Evolutionary conservation across 2,888 invertebrate species (phyloP).

Genomic region (Itoplectis maculator): DNA sequence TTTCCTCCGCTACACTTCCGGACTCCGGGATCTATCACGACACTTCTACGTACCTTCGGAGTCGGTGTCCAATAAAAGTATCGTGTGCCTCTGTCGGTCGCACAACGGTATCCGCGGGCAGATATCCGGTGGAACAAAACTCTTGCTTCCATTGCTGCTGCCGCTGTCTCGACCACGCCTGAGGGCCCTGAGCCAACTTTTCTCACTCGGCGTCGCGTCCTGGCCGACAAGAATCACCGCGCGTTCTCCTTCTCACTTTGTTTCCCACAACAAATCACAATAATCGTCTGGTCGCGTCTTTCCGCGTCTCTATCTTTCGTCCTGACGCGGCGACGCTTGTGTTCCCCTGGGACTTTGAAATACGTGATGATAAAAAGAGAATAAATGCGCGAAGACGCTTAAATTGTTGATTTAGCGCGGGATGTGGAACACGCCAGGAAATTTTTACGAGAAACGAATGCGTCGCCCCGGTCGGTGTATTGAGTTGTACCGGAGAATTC

Average conservation of each 20-base stretch:
- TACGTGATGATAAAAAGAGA: slow-evolving; percentile 4
- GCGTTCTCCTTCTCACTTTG: slow-evolving; percentile 33
- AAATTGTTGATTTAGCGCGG: slow-evolving; percentile 52
- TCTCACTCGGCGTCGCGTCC: slow-evolving; percentile 42
- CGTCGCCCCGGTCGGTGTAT: slow-evolving; percentile 43
- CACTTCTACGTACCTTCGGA: slow-evolving; percentile 23
- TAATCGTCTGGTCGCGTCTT: slow-evolving; percentile 32
- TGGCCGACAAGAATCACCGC: slow-evolving; percentile 39
- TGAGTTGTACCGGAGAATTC: slow-evolving; percentile 65
- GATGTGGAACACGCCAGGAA: slow-evolving; percentile 52
- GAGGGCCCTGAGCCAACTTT: slow-evolving; percentile 57
- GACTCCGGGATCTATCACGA: slow-evolving; percentile 30
- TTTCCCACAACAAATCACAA: slow-evolving; percentile 51
- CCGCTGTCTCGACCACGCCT: slow-evolving; percentile 45
- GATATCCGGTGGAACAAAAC: slow-evolving; percentile 51
- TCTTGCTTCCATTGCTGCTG: slow-evolving; percentile 46
- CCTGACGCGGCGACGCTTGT: not conserved
- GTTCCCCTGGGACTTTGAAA: slow-evolving; percentile 10
- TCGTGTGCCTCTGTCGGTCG: slow-evolving; percentile 57
- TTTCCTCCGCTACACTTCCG: slow-evolving; percentile 55
- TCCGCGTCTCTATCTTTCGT: slow-evolving; percentile 9
- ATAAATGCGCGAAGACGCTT: slow-evolving; percentile 23
- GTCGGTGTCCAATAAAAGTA: slow-evolving; percentile 63
- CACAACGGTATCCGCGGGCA: slow-evolving; percentile 38
- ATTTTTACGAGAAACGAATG: slow-evolving; percentile 60